phyloP scores from a whole-genome alignment of 1,140 invertebrate species.

The Megathymus violae region DNA sequence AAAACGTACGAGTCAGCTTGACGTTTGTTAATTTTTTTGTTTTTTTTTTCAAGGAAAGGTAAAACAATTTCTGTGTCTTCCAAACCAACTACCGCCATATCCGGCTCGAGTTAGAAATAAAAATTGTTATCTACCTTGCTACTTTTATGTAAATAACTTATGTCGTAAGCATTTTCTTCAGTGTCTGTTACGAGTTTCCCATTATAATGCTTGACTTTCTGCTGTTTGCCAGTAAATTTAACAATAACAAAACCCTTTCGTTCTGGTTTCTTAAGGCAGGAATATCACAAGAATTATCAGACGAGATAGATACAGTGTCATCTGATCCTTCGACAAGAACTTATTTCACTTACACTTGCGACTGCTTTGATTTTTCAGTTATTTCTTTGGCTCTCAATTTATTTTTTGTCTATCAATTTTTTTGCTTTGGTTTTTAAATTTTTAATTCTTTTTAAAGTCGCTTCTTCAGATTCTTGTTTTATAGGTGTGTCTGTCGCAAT shows the following conservation, averaged over 20 bases:
- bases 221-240: slow-evolving; percentile 24
- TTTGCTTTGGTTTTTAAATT: slow-evolving; percentile 22
- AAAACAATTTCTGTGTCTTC: too few relatives aligned
- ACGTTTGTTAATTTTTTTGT: too few relatives aligned
- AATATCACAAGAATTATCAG: too few relatives aligned
- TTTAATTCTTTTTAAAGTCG: slow-evolving; percentile 13
- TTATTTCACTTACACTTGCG: slow-evolving; percentile 25
- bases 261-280: too few relatives aligned
- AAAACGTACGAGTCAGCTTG: too few relatives aligned
- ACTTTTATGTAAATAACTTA: slow-evolving; percentile 29
- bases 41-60: too few relatives aligned
- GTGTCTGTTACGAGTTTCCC: slow-evolving; percentile 28
- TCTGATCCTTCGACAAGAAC: slow-evolving; percentile 11
- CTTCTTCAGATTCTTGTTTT: slow-evolving; percentile 34
- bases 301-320: slow-evolving; percentile 5
- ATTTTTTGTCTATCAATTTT: slow-evolving; percentile 2
- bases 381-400: too few relatives aligned
- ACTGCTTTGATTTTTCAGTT: slow-evolving; percentile 19
- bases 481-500: slow-evolving; percentile 28
- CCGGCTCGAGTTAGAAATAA: slow-evolving; percentile 36
- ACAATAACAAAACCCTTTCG: slow-evolving; percentile 27
- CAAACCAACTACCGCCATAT: slow-evolving; percentile 23
- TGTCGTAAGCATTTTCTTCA: slow-evolving; percentile 32
- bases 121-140: slow-evolving; percentile 32
- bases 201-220: slow-evolving; percentile 15